Evolutionary conservation across 2,888 invertebrate species (phyloP).

Genomic region (Nemotelus pantherinus): DNA sequence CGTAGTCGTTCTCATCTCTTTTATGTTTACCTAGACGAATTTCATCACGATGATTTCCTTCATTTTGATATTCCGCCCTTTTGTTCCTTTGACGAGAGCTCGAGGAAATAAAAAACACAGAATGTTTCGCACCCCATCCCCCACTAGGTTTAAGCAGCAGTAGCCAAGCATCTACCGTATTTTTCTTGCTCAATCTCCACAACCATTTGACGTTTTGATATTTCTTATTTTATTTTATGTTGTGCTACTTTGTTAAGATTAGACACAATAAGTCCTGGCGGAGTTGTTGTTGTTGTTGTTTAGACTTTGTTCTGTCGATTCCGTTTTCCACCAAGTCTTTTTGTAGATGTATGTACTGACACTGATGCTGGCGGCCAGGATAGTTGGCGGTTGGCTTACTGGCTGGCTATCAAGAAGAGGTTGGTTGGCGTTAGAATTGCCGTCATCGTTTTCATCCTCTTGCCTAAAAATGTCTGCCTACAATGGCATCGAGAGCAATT

Average conservation of each 20-base stretch:
- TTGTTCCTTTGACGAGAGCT: background rate
- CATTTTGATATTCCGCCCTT: background rate
- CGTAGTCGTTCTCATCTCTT: background rate
- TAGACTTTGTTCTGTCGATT: background rate
- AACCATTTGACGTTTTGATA: slow-evolving; percentile 16
- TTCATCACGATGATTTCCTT: background rate
- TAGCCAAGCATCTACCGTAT: background rate
- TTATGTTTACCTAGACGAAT: slow-evolving; percentile 22
- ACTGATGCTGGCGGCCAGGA: slow-evolving; percentile 2
- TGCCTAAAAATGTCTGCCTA: background rate
- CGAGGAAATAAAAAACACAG: background rate
- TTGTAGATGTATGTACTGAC: background rate
- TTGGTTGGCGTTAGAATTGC: background rate
- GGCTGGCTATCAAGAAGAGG: background rate
- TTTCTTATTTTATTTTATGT: slow-evolving; percentile 32
- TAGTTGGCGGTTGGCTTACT: slow-evolving; percentile 20
- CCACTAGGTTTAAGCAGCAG: too few relatives aligned
- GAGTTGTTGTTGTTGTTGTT: slow-evolving; percentile 12
- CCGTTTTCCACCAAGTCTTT: background rate
- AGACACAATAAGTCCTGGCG: slow-evolving; percentile 32
- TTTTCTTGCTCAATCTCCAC: background rate
- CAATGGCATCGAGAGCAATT: slow-evolving; percentile 24
- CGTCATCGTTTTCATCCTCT: slow-evolving; percentile 9
- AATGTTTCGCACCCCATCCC: background rate
- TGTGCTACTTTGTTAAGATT: slow-evolving; percentile 31